Base-by-base conservation (phyloP, 1,140 invertebrate species). In the Aleiodes sp. region DNA sequence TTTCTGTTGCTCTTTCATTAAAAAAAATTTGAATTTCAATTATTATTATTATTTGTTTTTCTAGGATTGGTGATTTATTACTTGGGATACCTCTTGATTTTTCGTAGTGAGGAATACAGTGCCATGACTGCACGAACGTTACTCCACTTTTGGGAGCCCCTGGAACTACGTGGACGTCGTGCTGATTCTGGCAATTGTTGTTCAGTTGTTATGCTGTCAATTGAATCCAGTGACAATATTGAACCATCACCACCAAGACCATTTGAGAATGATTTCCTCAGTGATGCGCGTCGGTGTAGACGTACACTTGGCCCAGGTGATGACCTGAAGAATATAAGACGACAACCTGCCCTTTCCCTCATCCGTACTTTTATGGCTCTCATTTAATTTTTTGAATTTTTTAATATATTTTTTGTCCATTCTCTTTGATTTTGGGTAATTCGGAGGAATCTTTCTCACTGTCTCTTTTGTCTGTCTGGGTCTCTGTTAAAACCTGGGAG, bases 61-160 rank as follows among this genome's bases (percentile, higher is more conserved):
- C 39, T n/a, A 16, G 12, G 16, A 52, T 52, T 43, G 46, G 46
- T 52, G 46, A 52, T 52, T 8, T 26, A 65, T 43, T 28, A 41
- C 35, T 43, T 57, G 41, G 31, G 41, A 46, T 90, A 94, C 93
- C 93, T 94, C 92, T 94, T 94, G 87, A 94, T 94, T 88, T 93
- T 93, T 86, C 93, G 90, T 78, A 94, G 90, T 75, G 92, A 91
- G 87, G 92, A 92, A 89, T 94, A 94, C 87, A 94, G 93, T 76
- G 93, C 92, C 92, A 94, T 93, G 76, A 94, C 93, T 75, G 93
- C 93, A 79, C 92, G 88, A 70, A 94, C 88, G 86, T 94, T 94
- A 86, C 91, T 92, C 93, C 93, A 94, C 80, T 92, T 93, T 87
- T 93, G 92, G 78, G 91, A 90, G 70, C 91, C 90, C 82, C 89